Base-by-base conservation (phyloP, 2,113 vertebrate genomes). In the Malurus elegans region DNA sequence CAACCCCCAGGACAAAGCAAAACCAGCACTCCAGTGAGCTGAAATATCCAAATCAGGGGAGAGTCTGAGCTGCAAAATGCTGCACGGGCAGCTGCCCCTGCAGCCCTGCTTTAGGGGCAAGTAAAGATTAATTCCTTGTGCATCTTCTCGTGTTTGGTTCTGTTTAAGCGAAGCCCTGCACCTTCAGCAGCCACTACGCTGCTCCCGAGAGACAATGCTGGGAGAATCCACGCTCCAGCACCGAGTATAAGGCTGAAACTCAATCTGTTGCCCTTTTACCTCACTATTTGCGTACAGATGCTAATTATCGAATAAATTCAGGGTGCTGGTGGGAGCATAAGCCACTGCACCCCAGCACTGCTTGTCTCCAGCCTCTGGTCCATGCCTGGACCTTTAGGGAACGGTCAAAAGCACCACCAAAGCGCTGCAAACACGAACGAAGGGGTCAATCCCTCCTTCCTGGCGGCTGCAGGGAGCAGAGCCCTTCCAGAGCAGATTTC, bases 301-400 rank as follows among this genome's bases (percentile, higher is more conserved):
- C 14, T 67, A 26, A 26, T 76, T 32, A 44, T 5, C 44, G 3
- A 26, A 67, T 14, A 26, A 50, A 71, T 8, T 7, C 26, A 29
- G 29, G 11, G 20, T n/a, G 40, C 26, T 64, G 0, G 1, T 0
- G 32, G 53, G 17, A 45, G 19, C 31, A 16, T 0, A 1, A 38
- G 5, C 31, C 10, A 21, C 25, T 1, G 1, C 40, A 29, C n/a
- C 62, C 11, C 14, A 20, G 10, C 32, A 14, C n/a, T 6, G 62
- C 4, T 15, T 21, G 8, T 4, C 42, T 1, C 42, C 67, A 79
- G 32, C 19, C 54, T n/a, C 12, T 16, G 36, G 54, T 9, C 47
- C 57, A 4, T 0, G 25, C 3, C 61, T 18, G n/a, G 18, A 69
- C 42, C 54, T 40, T 42, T 13, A 72, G 25, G 40, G 26, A 53